A percentile compares a stretch with the other conserved stretches of the same genome.
These are phyloP conservation scores for Panagrolaimus sp. DNA, from an alignment of 1,140 invertebrate genomes.

Conservation along the genomic window DNA sequence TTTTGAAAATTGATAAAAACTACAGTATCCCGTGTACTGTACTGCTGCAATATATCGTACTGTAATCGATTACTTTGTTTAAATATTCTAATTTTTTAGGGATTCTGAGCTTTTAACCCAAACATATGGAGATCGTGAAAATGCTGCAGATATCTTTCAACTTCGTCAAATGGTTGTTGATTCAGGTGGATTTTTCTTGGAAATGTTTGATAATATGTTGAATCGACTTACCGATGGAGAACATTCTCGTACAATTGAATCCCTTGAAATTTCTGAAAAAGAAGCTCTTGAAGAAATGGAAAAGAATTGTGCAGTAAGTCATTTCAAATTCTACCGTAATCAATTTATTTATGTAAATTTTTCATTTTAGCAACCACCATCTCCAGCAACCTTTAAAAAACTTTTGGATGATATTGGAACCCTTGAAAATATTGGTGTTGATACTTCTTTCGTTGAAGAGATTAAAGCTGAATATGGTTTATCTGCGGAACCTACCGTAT, in stretches of 20 bases:
- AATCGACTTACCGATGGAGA: constrained; percentile 77
- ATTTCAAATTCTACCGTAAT: constrained; percentile 23
- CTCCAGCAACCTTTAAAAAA: constrained; percentile 57
- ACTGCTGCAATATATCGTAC: too few relatives aligned
- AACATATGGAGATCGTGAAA: constrained; percentile 83
- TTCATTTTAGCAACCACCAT: background rate
- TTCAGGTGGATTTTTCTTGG: constrained; percentile 24
- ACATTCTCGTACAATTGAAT: constrained; percentile 68
- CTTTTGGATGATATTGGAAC: constrained; percentile 67
- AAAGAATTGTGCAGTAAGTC: background rate
- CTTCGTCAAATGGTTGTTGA: constrained; percentile 43
- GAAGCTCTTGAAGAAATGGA: constrained; percentile 6
- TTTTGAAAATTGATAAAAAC: too few relatives aligned
- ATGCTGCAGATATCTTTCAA: constrained; percentile 74
- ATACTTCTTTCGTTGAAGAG: constrained; percentile 74
- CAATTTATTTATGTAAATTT: constrained; percentile 15
- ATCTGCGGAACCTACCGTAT: background rate
- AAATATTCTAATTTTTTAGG: background rate
- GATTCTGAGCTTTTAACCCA: constrained; percentile 83
- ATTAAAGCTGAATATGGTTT: constrained; percentile 58
- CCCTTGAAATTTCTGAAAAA: constrained; percentile 61
- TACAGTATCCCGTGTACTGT: too few relatives aligned
- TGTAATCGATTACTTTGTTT: too few relatives aligned
- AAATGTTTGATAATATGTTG: constrained; percentile 72
- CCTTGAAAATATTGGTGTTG: constrained; percentile 74